Conservation (phyloP, 2,797 vertebrate genomes). For the Gallirallus australis region DNA sequence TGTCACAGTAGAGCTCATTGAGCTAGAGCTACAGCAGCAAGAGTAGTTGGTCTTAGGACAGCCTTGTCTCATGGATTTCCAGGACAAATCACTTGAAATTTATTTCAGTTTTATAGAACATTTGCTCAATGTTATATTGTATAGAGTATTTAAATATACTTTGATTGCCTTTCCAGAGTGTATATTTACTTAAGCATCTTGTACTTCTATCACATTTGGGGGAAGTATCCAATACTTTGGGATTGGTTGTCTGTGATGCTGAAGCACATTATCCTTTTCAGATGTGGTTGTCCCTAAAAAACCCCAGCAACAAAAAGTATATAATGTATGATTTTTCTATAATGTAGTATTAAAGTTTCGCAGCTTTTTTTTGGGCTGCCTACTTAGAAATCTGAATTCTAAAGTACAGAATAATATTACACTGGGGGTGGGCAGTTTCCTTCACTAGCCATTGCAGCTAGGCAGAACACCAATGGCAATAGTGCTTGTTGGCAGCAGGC, state of each 20-base stretch:
- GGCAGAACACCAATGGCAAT: no score
- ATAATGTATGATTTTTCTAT: rapidly evolving
- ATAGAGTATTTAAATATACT: neutral
- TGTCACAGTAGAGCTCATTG: slow-evolving; percentile 58
- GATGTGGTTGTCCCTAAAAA: neutral
- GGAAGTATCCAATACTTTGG: neutral
- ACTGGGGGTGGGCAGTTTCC: neutral
- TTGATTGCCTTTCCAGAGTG: neutral
- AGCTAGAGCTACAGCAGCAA: slow-evolving; percentile 1
- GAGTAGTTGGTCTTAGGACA: slow-evolving; percentile 45
- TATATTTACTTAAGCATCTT: neutral
- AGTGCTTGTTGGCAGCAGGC: neutral
- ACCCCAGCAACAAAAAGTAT: no score
- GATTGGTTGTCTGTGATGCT: neutral
- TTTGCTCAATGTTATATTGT: neutral
- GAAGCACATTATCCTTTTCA: neutral
- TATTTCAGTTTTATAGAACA: slow-evolving; percentile 43
- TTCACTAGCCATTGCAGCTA: neutral
- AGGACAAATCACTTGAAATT: slow-evolving; percentile 53
- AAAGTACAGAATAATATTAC: neutral
- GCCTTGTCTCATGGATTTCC: slow-evolving; percentile 46
- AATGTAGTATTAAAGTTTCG: neutral
- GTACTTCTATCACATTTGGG: neutral
- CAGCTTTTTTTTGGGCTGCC: neutral
- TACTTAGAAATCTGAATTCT: neutral